A percentile compares a stretch with the other conserved stretches of the same genome.
These are phyloP conservation scores for Coregonus sp. DNA, from an alignment of 2,797 vertebrate genomes.

Conservation along the genomic window DNA sequence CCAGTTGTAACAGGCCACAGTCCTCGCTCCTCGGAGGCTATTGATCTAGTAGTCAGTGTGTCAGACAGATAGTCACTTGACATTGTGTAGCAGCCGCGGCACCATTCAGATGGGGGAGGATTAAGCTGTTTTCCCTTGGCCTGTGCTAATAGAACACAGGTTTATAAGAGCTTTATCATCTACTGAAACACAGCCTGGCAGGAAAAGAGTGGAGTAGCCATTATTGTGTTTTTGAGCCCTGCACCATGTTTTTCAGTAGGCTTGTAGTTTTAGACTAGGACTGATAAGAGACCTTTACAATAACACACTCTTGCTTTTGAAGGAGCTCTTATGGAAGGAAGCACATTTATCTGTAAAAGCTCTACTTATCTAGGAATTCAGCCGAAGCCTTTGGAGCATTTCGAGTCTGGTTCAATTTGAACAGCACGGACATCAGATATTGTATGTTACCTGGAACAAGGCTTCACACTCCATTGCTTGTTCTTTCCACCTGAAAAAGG, in stretches of 20 bases:
- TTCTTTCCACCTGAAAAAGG: constrained; percentile 47
- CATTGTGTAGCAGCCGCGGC: neutral
- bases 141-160: neutral
- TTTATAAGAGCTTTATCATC: neutral
- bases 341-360: neutral
- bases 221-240: neutral
- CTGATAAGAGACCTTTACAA: neutral
- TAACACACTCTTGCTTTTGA: neutral
- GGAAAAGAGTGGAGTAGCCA: neutral
- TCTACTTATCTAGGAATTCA: neutral
- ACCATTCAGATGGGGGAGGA: neutral
- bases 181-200: neutral
- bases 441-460: constrained; percentile 58
- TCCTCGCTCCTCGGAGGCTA: neutral
- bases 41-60: neutral
- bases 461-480: constrained; percentile 63
- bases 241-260: neutral
- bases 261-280: neutral
- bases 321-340: neutral
- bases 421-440: neutral
- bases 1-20: neutral
- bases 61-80: neutral
- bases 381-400: neutral
- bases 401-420: neutral
- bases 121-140: neutral